Base-by-base conservation (phyloP, 1,140 invertebrate species). In the Drosophila suzukii region DNA sequence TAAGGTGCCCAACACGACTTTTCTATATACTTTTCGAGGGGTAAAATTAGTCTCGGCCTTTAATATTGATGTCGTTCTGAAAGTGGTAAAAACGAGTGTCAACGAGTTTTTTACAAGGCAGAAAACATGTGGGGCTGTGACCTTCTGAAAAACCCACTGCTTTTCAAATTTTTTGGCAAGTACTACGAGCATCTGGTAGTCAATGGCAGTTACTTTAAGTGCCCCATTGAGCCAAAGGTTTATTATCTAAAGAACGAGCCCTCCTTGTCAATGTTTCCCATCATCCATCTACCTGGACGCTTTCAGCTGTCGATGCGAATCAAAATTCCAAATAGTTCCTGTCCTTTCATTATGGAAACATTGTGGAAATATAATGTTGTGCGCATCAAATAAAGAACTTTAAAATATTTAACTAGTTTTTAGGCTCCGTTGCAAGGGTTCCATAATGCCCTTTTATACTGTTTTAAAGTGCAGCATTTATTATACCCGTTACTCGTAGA, bases 151-250 rank as follows among this genome's bases (percentile, higher is more conserved):
- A 85, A 59, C 50, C 66, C 60, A 0, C 1, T 82, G 13, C 27
- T 75, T 8, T 71, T 17, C 50, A 65, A 58, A 10, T 47, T 36
- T 0, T 46, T 88, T 4, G 17, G 24, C 12, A 6, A 15, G 7
- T 2, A 53, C 12, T 84, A 80, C 63, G 44, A 46, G 4, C 30
- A 47, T 7, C 47, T 80, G 44, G 47, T 84, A 39, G 73, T 81
- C 36, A 84, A 85, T 39, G 63, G 61, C 36, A 81, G 50, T 7
- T 61, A 50, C 41, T 85, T 80, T n/a, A 62, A 59, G 12, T 84
- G 81, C 6, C 76, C 77, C 55, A 85, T 84, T 3, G 41, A 49
- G 0, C 50, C 77, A 6, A 60, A 59, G 7, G 47, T 59, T 10
- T 76, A 84, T 32, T 75, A 27, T 13, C 24, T 75, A 0, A 49